Base-by-base conservation (phyloP, 1,140 invertebrate genomes). In the Zaprionus inermis region DNA sequence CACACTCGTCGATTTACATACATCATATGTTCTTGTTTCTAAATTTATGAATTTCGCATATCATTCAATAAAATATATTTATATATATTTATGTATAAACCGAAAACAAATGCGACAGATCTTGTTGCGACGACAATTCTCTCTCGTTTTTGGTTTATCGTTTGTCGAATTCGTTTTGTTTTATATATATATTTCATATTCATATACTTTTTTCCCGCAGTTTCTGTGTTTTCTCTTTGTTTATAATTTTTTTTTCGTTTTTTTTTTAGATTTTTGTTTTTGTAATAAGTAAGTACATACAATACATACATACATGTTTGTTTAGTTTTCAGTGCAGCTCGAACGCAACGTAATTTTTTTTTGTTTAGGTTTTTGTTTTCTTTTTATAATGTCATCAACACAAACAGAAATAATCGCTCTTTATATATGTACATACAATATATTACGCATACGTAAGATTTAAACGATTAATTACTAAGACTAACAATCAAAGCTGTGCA, bases 401-500 rank as follows among this genome's bases (percentile, higher is more conserved):
- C 54, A 56, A 56, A 56, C 54, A 56, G 22, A 56, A 56, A 56
- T 56, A 16, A 56, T 64, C 18, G 1, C 54, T 66, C 24, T 52
- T 16, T 54, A 38, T 61, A 49, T 71, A 49, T 71, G 52, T 65
- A 72, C 57, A 54, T 60, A 67, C 22, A 59, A 49, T 70, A 63
- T 61, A 67, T 73, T 63, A 70, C 52, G 66, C 58, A 74, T 74
- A 68, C 57, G 65, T 68, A 74, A 74, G 52, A 63, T 70, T 61
- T 69, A 73, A 73, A 68, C 71, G 57, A 69, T 20, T 73, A 69
- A 73, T 57, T 57, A 74, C 66, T 74, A 74, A 63, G 66, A 74
- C 72, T 74, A 74, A 74, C 58, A 74, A 74, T 74, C 72, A 74
- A 74, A 74, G 72, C 72, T 70, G 72, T 74, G 72, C 72, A 70